These are phyloP conservation scores for Dryoscopus gambensis DNA, from an alignment of 2,113 vertebrate species.

Conservation along the genomic window DNA sequence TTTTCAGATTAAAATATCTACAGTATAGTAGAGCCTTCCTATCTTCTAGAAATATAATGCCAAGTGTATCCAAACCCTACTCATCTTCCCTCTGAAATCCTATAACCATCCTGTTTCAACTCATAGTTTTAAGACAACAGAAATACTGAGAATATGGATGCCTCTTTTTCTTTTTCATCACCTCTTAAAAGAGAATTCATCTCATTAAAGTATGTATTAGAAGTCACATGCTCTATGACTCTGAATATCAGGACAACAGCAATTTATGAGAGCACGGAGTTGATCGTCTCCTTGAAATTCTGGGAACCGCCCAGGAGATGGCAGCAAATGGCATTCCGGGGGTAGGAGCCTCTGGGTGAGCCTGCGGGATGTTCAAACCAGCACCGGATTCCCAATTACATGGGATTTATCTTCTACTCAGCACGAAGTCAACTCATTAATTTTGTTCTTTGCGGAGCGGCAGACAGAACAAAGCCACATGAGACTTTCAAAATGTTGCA, in stretches of 20 bases:
- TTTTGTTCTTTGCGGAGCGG: neutral
- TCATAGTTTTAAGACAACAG: neutral
- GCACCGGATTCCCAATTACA: rapidly evolving
- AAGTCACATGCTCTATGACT: neutral
- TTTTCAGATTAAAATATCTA: neutral
- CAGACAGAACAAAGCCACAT: neutral
- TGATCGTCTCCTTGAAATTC: neutral
- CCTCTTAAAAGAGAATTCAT: neutral
- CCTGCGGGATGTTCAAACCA: neutral
- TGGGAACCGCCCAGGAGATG: neutral
- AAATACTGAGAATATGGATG: neutral
- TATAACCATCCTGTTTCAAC: neutral
- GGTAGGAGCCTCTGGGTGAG: neutral
- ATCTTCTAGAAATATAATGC: neutral
- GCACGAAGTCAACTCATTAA: neutral
- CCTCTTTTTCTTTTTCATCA: neutral
- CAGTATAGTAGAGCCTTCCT: neutral
- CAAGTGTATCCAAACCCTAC: neutral
- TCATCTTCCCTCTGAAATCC: neutral
- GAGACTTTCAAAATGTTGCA: neutral
- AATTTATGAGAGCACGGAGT: neutral
- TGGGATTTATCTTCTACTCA: neutral
- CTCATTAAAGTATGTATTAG: neutral
- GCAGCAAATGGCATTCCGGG: conserved; percentile 1
- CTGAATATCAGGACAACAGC: neutral